Percentiles rank a stretch among this genome's conserved stretches.
phyloP scores from a whole-genome alignment of 2,113 vertebrate genomes.

The Clarias magur region DNA sequence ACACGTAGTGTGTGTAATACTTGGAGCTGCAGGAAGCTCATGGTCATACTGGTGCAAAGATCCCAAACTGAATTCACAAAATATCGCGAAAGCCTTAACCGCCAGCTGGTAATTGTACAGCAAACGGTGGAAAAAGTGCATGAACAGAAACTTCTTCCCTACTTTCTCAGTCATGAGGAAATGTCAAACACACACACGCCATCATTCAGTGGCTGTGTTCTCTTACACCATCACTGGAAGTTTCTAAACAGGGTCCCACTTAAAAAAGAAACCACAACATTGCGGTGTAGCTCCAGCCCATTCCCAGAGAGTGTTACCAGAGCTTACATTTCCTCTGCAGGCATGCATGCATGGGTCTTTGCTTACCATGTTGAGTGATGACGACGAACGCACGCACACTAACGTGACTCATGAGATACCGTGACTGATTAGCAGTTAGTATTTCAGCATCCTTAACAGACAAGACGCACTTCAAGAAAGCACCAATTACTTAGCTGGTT shows the following conservation, averaged over 20 bases:
- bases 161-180: background rate
- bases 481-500: background rate
- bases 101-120: background rate
- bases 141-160: background rate
- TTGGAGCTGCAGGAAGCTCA: background rate
- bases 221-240: conserved; percentile 58
- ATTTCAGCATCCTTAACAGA: background rate
- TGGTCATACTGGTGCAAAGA: background rate
- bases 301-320: conserved; percentile 57
- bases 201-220: conserved; percentile 61
- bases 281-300: conserved; percentile 57
- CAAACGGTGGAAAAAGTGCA: background rate
- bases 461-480: conserved; percentile 1
- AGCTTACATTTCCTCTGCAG: conserved; percentile 56
- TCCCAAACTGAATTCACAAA: background rate
- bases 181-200: conserved; percentile 43
- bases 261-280: conserved; percentile 60
- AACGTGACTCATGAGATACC: background rate
- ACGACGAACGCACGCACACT: background rate
- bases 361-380: conserved; percentile 38
- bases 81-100: background rate
- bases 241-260: conserved; percentile 59
- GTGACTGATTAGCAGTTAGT: background rate
- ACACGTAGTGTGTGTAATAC: background rate
- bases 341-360: conserved; percentile 48